Evolutionary conservation across 1,140 invertebrate species (phyloP).

Genomic region (Solenopsis invicta): DNA sequence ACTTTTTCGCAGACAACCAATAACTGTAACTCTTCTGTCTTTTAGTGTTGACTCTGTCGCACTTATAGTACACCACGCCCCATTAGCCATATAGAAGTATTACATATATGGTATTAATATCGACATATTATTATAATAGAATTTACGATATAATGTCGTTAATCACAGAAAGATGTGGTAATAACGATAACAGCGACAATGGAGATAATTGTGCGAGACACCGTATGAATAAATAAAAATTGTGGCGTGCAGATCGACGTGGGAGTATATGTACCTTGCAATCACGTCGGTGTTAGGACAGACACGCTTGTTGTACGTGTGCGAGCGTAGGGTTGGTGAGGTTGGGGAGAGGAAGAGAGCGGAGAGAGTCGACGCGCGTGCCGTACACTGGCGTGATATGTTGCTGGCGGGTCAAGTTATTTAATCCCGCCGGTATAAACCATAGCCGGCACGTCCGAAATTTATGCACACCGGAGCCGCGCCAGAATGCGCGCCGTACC

Average conservation of each 20-base stretch:
- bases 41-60: too few species aligned
- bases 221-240: constrained; percentile 2
- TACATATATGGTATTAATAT: not conserved
- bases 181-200: not conserved
- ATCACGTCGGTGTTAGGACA: not conserved
- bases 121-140: too few species aligned
- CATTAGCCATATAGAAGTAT: too few species aligned
- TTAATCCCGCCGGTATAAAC: constrained; percentile 85
- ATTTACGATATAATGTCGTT: not conserved
- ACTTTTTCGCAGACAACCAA: too few species aligned
- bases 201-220: not conserved
- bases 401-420: constrained; percentile 85
- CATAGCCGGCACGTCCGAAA: constrained; percentile 81
- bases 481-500: constrained; percentile 63
- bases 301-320: not conserved
- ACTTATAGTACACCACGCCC: too few species aligned
- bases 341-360: not conserved
- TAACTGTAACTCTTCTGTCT: too few species aligned
- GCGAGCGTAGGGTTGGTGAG: not conserved
- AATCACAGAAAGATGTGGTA: not conserved
- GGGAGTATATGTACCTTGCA: not conserved
- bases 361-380: constrained; percentile 6
- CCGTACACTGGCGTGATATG: constrained; percentile 80
- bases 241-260: not conserved
- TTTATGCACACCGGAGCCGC: constrained; percentile 78